phyloP scores from a whole-genome alignment of 2,797 vertebrate genomes.

The Antennarius maculatus region DNA sequence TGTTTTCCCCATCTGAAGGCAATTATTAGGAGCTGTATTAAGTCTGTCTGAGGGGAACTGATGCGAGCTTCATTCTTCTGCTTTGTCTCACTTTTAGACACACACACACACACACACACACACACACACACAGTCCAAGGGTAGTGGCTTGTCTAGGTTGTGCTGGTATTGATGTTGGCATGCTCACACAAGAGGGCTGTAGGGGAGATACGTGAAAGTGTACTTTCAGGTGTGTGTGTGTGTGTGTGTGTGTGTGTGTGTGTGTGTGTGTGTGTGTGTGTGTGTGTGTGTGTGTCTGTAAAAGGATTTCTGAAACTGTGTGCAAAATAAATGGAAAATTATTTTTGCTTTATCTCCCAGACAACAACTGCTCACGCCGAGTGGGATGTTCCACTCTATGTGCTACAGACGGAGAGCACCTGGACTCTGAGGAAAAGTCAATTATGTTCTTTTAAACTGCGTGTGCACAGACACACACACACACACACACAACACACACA shows the following conservation, averaged over 20 bases:
- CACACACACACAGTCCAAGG: constrained; percentile 60
- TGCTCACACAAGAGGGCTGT: constrained; percentile 40
- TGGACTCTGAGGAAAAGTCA: constrained; percentile 44
- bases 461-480: constrained; percentile 5
- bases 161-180: constrained; percentile 52
- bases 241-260: not conserved
- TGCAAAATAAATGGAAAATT: constrained; percentile 44
- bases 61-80: constrained; percentile 80
- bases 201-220: constrained; percentile 33
- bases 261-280: not conserved
- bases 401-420: constrained; percentile 36
- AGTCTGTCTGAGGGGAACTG: constrained; percentile 78
- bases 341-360: constrained; percentile 36
- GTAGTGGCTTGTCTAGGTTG: constrained; percentile 69
- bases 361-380: constrained; percentile 29
- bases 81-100: constrained; percentile 72
- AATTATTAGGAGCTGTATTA: constrained; percentile 81
- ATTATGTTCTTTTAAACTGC: constrained; percentile 47
- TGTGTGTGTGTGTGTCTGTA: not conserved
- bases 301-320: constrained; percentile 11
- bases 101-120: constrained; percentile 45
- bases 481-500: constrained; percentile 5
- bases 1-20: constrained; percentile 73
- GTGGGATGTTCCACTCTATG: constrained; percentile 25
- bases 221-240: not conserved